Evolutionary conservation across 2,888 invertebrate species (phyloP).

Genomic region (Mythimna albipuncta): DNA sequence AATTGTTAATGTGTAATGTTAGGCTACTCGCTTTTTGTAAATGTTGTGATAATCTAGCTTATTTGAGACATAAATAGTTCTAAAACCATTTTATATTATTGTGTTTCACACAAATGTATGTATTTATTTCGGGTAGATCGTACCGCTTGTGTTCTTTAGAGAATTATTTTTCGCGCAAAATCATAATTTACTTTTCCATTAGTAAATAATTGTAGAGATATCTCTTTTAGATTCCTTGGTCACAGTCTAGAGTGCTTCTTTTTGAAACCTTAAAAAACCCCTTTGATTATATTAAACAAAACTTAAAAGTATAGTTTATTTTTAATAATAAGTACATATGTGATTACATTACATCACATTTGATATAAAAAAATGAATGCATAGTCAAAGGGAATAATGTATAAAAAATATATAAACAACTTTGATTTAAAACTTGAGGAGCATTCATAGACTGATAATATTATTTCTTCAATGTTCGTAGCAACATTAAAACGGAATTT

Average conservation of each 20-base stretch:
- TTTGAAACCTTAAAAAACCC: constrained; percentile 29
- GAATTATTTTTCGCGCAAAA: constrained; percentile 65
- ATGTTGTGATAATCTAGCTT: constrained; percentile 77
- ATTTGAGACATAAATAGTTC: constrained; percentile 61
- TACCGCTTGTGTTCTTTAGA: constrained; percentile 65
- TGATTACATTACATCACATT: constrained; percentile 42
- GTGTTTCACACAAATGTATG: constrained; percentile 49
- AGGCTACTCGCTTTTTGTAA: constrained; percentile 76
- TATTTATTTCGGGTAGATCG: constrained; percentile 60
- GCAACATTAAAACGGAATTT: constrained; percentile 56
- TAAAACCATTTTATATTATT: constrained; percentile 51
- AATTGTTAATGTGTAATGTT: constrained; percentile 74
- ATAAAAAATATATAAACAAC: constrained; percentile 29
- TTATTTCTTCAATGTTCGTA: constrained; percentile 52
- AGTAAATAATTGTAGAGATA: constrained; percentile 51
- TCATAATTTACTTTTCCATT: constrained; percentile 54
- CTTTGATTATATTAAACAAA: constrained; percentile 16
- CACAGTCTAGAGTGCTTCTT: constrained; percentile 57
- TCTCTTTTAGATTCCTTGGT: constrained; percentile 31
- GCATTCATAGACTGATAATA: constrained; percentile 56
- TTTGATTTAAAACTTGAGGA: constrained; percentile 39
- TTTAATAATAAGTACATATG: constrained; percentile 22
- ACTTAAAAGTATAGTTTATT: constrained; percentile 30
- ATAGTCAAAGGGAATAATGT: constrained; percentile 25
- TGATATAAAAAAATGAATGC: constrained; percentile 27